Evolutionary conservation across 2,113 vertebrate genomes (phyloP), one percentile per base, ranked within the genome.

Genomic region (Cercocebus atys): DNA sequence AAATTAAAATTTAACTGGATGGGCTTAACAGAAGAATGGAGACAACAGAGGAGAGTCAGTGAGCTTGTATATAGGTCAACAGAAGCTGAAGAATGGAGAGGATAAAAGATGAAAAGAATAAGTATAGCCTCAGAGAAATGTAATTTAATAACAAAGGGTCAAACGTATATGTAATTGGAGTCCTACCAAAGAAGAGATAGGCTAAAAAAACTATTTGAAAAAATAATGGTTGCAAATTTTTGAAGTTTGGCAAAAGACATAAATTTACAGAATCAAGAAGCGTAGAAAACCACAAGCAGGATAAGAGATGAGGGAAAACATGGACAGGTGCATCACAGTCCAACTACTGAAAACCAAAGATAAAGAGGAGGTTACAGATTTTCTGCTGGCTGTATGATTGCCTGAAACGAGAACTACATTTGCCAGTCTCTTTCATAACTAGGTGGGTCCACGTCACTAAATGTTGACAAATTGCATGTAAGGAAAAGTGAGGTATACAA

Each of bases 61-160:
- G 38, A 92, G 68, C 32, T 94, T 82, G 30, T 38, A 61, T 30
- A 57, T 20, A 94, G 6, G 64, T 30, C 43, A 35, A 35, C 35
- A 52, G n/a, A 82, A 93, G 59, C 4, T 88, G 68, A 86, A 88
- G 22, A 94, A 93, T 20, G 87, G 27, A 93, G 38, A 88, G 11
- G 85, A 75, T 40, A 61, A 90, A 97, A 95, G 1, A 66, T 93
- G 3, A 14, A 20, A 78, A 92, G 91, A 82, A 8, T 75, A 96
- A 70, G 45, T 22, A 40, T 47, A 52, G 18, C 45, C n/a, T 61
- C 35, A 45, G n/a, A 27, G 17, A 4, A 55, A 93, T 17, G 5
- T 20, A 82, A 66, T 64, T 18, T 59, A 94, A 95, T 76, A 70
- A 61, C 23, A 81, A 93, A 96, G 78, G 13, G 25, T 75, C 84